Evolutionary conservation across 2,888 invertebrate species (phyloP).

Genomic region (Lacanobia oleracea): DNA sequence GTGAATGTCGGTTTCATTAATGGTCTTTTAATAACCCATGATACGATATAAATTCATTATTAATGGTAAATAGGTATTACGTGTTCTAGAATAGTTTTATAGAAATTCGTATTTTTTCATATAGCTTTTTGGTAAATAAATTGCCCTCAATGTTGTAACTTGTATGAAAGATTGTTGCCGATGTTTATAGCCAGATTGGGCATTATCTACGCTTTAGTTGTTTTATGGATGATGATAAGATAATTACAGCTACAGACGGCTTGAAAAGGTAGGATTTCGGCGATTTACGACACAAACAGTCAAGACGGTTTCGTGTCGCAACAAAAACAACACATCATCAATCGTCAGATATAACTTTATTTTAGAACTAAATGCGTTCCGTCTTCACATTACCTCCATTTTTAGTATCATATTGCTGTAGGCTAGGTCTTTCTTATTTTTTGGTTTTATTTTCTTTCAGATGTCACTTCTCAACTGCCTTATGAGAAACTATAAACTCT

Average conservation of each 20-base stretch:
- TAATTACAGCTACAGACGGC: not conserved
- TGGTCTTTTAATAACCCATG: not conserved
- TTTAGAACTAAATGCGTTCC: slow-evolving; percentile 49
- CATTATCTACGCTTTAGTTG: slow-evolving; percentile 14
- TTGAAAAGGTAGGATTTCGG: not conserved
- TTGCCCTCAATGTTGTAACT: slow-evolving; percentile 19
- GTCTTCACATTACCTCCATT: slow-evolving; percentile 26
- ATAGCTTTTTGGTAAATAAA: slow-evolving; percentile 7
- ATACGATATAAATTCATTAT: slow-evolving; percentile 36
- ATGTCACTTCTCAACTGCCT: slow-evolving; percentile 97
- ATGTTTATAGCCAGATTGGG: slow-evolving; percentile 39
- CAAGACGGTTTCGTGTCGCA: slow-evolving; percentile 5
- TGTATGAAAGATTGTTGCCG: slow-evolving; percentile 17
- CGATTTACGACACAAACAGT: not conserved
- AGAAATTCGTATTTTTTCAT: slow-evolving; percentile 21
- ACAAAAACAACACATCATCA: not conserved
- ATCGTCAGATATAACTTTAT: not conserved
- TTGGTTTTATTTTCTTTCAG: slow-evolving; percentile 93
- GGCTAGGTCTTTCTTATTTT: slow-evolving; percentile 72
- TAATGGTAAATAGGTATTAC: slow-evolving; percentile 27
- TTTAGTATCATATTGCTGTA: slow-evolving; percentile 44
- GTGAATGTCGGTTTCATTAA: not conserved
- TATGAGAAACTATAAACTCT: slow-evolving; percentile 97
- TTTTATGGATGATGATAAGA: slow-evolving; percentile 8
- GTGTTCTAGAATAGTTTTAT: slow-evolving; percentile 37